Evolutionary conservation across 2,888 invertebrate species (phyloP).

Genomic region (Autographa pulchrina): DNA sequence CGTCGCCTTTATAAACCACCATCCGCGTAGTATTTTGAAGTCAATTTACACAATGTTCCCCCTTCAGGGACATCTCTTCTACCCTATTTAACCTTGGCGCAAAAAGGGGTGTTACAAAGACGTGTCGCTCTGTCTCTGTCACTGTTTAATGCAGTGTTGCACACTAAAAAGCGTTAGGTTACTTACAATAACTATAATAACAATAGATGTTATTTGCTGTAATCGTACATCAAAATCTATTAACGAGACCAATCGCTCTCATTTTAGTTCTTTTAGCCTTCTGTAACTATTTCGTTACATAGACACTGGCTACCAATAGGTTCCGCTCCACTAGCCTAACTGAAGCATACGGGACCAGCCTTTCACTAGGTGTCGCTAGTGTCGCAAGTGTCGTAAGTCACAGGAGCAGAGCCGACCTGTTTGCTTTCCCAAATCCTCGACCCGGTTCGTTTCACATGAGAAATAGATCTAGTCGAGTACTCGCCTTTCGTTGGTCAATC

Average conservation of each 20-base stretch:
- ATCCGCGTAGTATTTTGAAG: neutral
- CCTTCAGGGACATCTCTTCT: too few species aligned
- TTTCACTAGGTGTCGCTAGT: slow-evolving; percentile 48
- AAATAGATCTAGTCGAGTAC: slow-evolving; percentile 28
- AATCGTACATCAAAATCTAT: too few species aligned
- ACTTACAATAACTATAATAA: too few species aligned
- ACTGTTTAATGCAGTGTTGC: too few species aligned
- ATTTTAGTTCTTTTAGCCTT: neutral
- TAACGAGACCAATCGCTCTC: too few species aligned
- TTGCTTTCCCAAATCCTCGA: slow-evolving; percentile 59
- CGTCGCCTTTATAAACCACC: too few species aligned
- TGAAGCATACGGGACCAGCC: slow-evolving; percentile 46
- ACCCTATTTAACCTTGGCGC: too few species aligned
- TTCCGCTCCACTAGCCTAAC: slow-evolving; percentile 42
- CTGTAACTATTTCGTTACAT: neutral
- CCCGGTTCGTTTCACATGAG: slow-evolving; percentile 45
- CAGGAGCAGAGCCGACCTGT: slow-evolving; percentile 39
- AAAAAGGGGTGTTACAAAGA: too few species aligned
- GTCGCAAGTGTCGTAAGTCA: slow-evolving; percentile 35
- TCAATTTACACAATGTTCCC: too few species aligned
- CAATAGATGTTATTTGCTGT: too few species aligned
- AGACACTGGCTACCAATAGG: neutral
- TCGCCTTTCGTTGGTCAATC: slow-evolving; percentile 19
- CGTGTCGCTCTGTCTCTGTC: too few species aligned
- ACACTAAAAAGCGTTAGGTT: too few species aligned